phyloP scores from a whole-genome alignment of 2,888 invertebrate genomes.

The Syrphus vitripennis region DNA sequence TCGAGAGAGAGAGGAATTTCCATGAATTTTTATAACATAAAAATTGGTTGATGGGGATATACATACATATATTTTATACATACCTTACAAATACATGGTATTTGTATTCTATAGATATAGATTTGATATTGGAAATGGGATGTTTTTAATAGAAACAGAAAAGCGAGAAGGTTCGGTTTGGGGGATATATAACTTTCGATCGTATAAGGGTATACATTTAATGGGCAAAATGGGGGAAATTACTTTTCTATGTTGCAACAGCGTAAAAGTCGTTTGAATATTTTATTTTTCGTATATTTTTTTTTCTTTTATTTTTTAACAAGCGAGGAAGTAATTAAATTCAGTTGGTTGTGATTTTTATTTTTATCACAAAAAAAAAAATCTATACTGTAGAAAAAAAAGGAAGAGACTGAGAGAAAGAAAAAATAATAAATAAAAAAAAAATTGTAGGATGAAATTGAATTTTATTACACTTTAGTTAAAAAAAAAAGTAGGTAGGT shows the following conservation, averaged over 20 bases:
- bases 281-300: neutral
- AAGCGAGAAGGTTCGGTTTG: neutral
- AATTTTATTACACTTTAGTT: constrained; percentile 40
- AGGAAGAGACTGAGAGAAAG: neutral
- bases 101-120: neutral
- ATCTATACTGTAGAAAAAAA: too few species aligned
- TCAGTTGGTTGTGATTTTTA: constrained; percentile 7
- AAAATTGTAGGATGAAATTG: neutral
- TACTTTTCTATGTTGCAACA: constrained; percentile 46
- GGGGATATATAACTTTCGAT: constrained; percentile 39
- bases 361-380: neutral
- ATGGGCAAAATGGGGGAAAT: constrained; percentile 44
- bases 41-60: constrained; percentile 34
- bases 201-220: constrained; percentile 32
- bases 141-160: constrained; percentile 47
- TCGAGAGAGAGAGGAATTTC: constrained; percentile 1
- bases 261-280: constrained; percentile 17
- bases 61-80: neutral
- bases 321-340: constrained; percentile 52
- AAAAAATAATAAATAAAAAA: neutral
- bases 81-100: neutral
- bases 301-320: neutral
- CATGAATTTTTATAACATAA: constrained; percentile 63
- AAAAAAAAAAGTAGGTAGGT: neutral
- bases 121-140: constrained; percentile 43